phyloP scores from a whole-genome alignment of 2,113 vertebrate genomes.

The Austrofundulus limnaeus region DNA sequence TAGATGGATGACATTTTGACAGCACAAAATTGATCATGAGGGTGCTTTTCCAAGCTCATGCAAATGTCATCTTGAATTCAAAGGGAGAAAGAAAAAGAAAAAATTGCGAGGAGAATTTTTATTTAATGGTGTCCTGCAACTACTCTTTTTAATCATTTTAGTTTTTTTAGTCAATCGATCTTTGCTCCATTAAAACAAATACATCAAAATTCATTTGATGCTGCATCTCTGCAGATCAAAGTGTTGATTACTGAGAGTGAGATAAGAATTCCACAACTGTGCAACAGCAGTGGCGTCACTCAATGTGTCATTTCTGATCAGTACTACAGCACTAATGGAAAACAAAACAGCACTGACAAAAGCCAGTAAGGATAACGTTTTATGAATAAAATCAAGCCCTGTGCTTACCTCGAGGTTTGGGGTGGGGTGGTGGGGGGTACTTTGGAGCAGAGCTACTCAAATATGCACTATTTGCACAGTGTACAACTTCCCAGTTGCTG shows the following conservation, averaged over 20 bases:
- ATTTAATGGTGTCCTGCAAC: background rate
- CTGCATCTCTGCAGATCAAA: conserved; percentile 22
- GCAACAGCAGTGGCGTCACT: conserved; percentile 1
- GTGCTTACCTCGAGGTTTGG: conserved; percentile 74
- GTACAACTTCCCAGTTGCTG: conserved; percentile 80
- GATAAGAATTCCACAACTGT: conserved; percentile 39
- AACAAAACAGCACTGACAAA: conserved; percentile 36
- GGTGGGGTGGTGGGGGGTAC: conserved; percentile 67
- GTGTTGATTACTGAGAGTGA: conserved; percentile 9
- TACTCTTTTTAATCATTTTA: background rate
- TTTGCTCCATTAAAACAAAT: conserved; percentile 8
- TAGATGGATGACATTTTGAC: conserved; percentile 14
- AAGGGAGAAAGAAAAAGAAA: background rate
- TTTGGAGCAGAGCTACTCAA: conserved; percentile 70
- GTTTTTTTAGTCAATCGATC: background rate
- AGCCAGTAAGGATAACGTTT: conserved; percentile 54
- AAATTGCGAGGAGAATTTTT: background rate
- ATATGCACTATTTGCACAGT: conserved; percentile 78
- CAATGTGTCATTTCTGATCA: conserved; percentile 2
- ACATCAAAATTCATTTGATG: background rate
- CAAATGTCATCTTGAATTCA: background rate
- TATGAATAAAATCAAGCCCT: conserved; percentile 55
- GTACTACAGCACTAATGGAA: conserved; percentile 14
- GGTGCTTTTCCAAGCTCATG: background rate
- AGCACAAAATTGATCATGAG: conserved; percentile 4